These are phyloP conservation scores for Varanus komodoensis DNA, from an alignment of 2,113 vertebrate species.

Conservation along the genomic window DNA sequence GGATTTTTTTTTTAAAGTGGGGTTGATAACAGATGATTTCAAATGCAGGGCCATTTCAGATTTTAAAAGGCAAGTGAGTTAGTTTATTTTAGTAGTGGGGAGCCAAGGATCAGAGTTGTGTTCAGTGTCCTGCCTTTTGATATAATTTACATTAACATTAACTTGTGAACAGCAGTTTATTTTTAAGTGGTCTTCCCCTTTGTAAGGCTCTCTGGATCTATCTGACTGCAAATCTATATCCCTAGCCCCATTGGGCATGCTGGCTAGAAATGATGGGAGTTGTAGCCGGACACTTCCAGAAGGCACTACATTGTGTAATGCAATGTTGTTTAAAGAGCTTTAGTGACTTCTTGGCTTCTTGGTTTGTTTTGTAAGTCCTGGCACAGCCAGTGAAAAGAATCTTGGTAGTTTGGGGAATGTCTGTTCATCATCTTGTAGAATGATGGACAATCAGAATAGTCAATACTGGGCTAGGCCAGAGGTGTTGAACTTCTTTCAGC, in stretches of 20 bases:
- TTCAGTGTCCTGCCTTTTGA: background rate
- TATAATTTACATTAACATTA: background rate
- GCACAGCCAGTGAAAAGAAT: background rate
- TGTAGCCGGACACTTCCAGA: background rate
- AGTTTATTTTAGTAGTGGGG: background rate
- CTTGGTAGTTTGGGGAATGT: background rate
- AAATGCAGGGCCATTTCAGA: background rate
- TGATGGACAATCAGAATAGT: background rate
- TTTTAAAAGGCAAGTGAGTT: background rate
- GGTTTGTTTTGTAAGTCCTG: no score
- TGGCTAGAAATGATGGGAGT: background rate
- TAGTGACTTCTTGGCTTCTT: background rate
- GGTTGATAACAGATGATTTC: background rate
- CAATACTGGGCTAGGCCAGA: background rate
- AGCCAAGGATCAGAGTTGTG: background rate
- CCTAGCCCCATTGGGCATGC: background rate
- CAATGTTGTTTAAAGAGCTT: background rate
- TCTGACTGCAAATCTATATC: no score
- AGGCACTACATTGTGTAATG: no score
- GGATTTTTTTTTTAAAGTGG: background rate
- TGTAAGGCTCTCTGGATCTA: no score
- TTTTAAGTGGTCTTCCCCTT: background rate
- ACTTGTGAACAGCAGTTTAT: background rate
- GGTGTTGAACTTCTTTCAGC: no score
- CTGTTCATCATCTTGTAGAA: no score